Evolutionary conservation across 1,140 invertebrate genomes (phyloP).

Genomic region (Drosophila nikananu): DNA sequence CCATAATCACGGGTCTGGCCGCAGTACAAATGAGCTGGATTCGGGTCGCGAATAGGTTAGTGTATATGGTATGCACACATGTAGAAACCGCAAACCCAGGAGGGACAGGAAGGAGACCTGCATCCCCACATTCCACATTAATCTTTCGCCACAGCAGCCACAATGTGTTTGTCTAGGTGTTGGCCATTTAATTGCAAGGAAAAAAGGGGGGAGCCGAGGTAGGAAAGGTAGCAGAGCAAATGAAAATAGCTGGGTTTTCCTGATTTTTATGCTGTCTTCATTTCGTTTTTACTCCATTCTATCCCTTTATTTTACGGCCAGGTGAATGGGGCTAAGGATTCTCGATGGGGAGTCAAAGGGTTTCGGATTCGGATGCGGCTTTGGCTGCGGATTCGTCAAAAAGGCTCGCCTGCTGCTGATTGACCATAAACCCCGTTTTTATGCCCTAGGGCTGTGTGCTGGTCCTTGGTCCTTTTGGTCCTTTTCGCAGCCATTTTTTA

Average conservation of each 20-base stretch:
- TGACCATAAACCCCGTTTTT: constrained; percentile 68
- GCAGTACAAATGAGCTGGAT: constrained; percentile 67
- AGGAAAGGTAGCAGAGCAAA: constrained; percentile 20
- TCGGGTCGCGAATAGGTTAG: constrained; percentile 54
- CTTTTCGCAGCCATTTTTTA: constrained; percentile 54
- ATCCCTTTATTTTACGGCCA: constrained; percentile 32
- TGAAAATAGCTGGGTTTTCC: constrained; percentile 59
- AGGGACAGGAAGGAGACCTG: constrained; percentile 20
- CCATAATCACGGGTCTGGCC: constrained; percentile 60
- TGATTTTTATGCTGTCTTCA: constrained; percentile 70
- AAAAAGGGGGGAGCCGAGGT: neutral
- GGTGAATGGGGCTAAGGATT: constrained; percentile 54
- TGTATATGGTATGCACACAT: constrained; percentile 13
- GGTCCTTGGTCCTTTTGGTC: constrained; percentile 9
- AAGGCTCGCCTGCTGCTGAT: constrained; percentile 67
- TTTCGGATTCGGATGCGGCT: constrained; percentile 40
- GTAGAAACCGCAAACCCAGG: constrained; percentile 52
- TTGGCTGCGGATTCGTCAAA: constrained; percentile 37
- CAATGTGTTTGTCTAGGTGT: constrained; percentile 74
- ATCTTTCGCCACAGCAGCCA: constrained; percentile 61
- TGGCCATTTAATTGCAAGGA: constrained; percentile 62
- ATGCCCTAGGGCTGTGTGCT: constrained; percentile 20
- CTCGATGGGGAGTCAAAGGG: constrained; percentile 67
- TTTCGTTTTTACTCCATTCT: constrained; percentile 45
- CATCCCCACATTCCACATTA: constrained; percentile 53